Evolutionary conservation across 2,113 vertebrate species (phyloP).

Genomic region (Sardina pilchardus): DNA sequence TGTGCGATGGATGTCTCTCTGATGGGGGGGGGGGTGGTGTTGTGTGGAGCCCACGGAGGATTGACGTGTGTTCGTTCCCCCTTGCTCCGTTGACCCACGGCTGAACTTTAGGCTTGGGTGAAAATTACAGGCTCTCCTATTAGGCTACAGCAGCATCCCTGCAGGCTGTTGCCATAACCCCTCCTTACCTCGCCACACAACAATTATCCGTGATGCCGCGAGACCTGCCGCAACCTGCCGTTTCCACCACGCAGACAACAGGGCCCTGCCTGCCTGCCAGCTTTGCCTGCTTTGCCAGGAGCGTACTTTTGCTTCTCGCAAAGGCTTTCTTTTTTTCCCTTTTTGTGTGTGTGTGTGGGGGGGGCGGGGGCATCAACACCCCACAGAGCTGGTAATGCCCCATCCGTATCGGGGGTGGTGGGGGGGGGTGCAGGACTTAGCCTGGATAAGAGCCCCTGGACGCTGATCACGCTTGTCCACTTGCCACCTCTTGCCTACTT

Average conservation of each 20-base stretch:
- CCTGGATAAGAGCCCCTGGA: background rate
- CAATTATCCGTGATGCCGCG: conserved; percentile 60
- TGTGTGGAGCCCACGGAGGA: background rate
- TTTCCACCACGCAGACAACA: background rate
- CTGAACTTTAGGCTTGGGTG: conserved; percentile 68
- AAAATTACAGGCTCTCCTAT: conserved; percentile 69
- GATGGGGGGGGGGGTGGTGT: conserved; percentile 26
- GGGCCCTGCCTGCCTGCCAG: background rate
- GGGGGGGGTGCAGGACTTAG: background rate
- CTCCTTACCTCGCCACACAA: conserved; percentile 63
- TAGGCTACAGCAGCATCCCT: conserved; percentile 59
- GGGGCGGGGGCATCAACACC: background rate
- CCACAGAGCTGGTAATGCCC: background rate
- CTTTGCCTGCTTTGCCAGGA: background rate
- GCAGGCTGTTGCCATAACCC: conserved; percentile 59
- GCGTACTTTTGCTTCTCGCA: background rate
- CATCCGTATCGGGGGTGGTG: background rate
- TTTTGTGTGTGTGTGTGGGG: too few relatives aligned
- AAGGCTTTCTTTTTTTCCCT: background rate
- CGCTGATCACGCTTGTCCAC: background rate
- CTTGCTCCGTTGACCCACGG: conserved; percentile 59
- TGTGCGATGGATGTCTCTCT: conserved; percentile 53
- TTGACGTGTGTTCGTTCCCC: conserved; percentile 35
- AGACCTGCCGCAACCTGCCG: conserved; percentile 62
- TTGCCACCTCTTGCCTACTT: background rate